Evolutionary conservation across 2,113 vertebrate species (phyloP).

Genomic region (Sisor rabdophorus): DNA sequence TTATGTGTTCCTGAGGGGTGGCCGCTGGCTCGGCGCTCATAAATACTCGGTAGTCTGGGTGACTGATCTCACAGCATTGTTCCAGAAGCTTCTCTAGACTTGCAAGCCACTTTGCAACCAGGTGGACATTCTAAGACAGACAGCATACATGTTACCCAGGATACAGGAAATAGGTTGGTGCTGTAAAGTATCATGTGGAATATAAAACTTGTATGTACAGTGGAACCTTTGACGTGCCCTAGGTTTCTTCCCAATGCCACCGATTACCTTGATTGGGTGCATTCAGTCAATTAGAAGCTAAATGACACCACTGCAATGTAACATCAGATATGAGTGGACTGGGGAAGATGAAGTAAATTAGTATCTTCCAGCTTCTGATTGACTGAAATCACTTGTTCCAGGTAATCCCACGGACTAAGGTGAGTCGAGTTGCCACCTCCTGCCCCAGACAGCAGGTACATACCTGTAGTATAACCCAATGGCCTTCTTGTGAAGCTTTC

Average conservation of each 20-base stretch:
- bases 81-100: constrained; percentile 75
- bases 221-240: not conserved
- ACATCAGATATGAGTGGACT: too few relatives aligned
- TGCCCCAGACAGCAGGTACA: not conserved
- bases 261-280: too few relatives aligned
- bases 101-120: constrained; percentile 71
- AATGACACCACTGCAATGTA: too few relatives aligned
- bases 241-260: too few relatives aligned
- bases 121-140: constrained; percentile 76
- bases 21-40: constrained; percentile 72
- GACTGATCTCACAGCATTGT: constrained; percentile 68
- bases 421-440: too few relatives aligned
- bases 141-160: not conserved
- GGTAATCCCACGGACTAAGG: too few relatives aligned
- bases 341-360: too few relatives aligned
- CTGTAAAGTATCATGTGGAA: not conserved
- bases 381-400: too few relatives aligned
- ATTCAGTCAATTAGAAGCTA: too few relatives aligned
- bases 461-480: constrained; percentile 86
- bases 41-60: constrained; percentile 67
- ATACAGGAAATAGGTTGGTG: not conserved
- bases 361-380: too few relatives aligned
- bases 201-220: not conserved
- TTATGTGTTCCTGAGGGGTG: constrained; percentile 68
- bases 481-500: constrained; percentile 82